Conservation (phyloP, 2,888 invertebrate genomes). For the Allophyes oxyacanthae region DNA sequence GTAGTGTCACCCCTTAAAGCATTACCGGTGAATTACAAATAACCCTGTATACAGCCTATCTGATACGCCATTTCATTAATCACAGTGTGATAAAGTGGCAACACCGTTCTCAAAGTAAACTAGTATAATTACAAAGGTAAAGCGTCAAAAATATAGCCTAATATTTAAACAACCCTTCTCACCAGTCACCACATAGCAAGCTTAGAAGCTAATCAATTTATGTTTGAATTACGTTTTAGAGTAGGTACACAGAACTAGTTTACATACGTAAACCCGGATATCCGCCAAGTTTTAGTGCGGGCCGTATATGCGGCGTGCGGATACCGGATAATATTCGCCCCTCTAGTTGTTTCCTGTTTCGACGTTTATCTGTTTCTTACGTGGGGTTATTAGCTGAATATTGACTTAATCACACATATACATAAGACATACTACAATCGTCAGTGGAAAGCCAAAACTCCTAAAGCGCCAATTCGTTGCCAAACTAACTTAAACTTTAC, state of each 20-base stretch:
- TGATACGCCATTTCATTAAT: not conserved
- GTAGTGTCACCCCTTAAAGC: too few relatives aligned
- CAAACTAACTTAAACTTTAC: too few relatives aligned
- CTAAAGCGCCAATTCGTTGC: too few relatives aligned
- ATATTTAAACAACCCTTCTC: conserved; percentile 3
- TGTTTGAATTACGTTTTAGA: conserved; percentile 33
- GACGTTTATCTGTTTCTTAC: conserved; percentile 26
- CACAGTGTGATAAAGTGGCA: too few relatives aligned
- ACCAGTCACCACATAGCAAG: conserved; percentile 4
- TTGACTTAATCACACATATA: too few relatives aligned
- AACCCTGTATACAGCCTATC: too few relatives aligned
- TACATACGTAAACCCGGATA: conserved; percentile 49
- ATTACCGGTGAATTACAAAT: too few relatives aligned
- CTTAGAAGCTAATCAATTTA: conserved; percentile 31
- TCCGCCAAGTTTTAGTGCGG: conserved; percentile 43
- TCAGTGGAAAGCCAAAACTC: too few relatives aligned
- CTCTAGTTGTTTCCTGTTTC: conserved; percentile 26
- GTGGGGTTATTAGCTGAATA: conserved; percentile 10
- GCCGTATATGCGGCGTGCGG: conserved; percentile 31
- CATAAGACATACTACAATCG: too few relatives aligned
- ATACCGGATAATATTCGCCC: conserved; percentile 19
- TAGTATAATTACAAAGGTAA: conserved; percentile 2
- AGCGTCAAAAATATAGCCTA: not conserved
- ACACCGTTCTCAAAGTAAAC: not conserved
- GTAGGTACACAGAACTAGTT: conserved; percentile 30